These are phyloP conservation scores for Lagria hirta DNA, from an alignment of 2,888 invertebrate species.

Conservation along the genomic window DNA sequence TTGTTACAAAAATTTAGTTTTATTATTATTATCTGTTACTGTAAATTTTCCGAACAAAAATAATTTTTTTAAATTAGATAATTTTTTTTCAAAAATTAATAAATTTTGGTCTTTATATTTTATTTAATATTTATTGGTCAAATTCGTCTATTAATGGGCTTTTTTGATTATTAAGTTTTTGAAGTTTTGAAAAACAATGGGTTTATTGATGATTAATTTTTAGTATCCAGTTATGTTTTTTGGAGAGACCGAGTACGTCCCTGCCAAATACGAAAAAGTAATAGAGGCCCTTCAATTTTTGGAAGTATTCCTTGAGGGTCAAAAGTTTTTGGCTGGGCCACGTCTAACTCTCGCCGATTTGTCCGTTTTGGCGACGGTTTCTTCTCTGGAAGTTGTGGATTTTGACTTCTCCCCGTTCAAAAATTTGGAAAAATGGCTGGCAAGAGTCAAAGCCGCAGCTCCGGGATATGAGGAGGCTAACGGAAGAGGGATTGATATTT, in stretches of 20 bases:
- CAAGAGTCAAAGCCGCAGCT: conserved; percentile 59
- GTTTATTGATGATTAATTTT: no score
- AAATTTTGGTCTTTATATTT: no score
- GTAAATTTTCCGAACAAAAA: no score
- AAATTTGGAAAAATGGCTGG: conserved; percentile 68
- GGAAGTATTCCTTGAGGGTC: conserved; percentile 70
- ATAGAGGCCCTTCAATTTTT: conserved; percentile 68
- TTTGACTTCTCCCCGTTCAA: conserved; percentile 69
- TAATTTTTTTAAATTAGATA: no score
- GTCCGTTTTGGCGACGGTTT: conserved; percentile 66
- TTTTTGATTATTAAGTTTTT: no score
- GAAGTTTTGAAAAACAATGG: no score
- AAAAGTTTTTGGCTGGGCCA: conserved; percentile 72
- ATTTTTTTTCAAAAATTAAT: no score
- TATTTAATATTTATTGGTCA: no score
- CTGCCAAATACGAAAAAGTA: conserved; percentile 68
- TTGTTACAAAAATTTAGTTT: no score
- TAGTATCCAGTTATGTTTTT: conserved; percentile 56
- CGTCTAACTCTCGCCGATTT: conserved; percentile 78
- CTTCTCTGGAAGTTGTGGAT: conserved; percentile 65
- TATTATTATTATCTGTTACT: no score
- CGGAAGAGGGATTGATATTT: conserved; percentile 43
- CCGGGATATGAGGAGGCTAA: conserved; percentile 59
- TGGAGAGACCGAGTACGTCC: conserved; percentile 55
- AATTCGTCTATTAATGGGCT: no score